Base-by-base conservation (phyloP, 2,113 vertebrate species). In the Lota lota region DNA sequence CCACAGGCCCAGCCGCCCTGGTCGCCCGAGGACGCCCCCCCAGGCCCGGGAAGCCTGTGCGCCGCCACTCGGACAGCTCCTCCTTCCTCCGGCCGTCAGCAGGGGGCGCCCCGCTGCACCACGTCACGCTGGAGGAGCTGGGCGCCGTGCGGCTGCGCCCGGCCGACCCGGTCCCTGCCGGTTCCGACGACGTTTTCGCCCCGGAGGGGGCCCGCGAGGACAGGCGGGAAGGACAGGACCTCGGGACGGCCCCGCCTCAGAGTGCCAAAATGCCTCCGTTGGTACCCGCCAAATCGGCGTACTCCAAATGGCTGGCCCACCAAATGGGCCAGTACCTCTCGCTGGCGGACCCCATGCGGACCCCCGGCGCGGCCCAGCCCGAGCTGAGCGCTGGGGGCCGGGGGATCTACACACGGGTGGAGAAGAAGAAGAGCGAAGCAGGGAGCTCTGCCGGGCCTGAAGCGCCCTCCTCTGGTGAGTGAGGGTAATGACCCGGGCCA, bases 61-160 rank as follows among this genome's bases (percentile, higher is more conserved):
- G 84, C 0, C 78, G 15, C 59, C 64, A 90, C 80, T 88, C 87
- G 0, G 87, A 88, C 21, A 74, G 85, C 22, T 79, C 70, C 0
- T 74, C 75, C 59, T 73, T 81, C 56, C 58, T 74, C 51, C 8
- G 3, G 4, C 72, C 69, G 4, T 28, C n/a, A 15, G 33, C 0
- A 4, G 28, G 40, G 40, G 40, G 40, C 12, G 22, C 1, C 3
- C 24, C 70, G 53, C 2, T 33, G 1, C 74, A 73, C 0, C 8
- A 0, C 5, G 56, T 84, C 56, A 85, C 56, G 0, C 47, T 69
- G 0, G 57, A 84, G 47, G 77, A 78, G 20, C 73, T 85, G 28
- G 5, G 24, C 0, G 7, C 33, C 0, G 18, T 83, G 20, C 61
- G 4, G 0, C 80, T 87, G 15, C 64, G 1, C 19, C 1, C 5